Percentiles rank a stretch among this genome's conserved stretches.
These are phyloP conservation scores for Galbula dea DNA, from an alignment of 2,113 vertebrate species.

Conservation along the genomic window DNA sequence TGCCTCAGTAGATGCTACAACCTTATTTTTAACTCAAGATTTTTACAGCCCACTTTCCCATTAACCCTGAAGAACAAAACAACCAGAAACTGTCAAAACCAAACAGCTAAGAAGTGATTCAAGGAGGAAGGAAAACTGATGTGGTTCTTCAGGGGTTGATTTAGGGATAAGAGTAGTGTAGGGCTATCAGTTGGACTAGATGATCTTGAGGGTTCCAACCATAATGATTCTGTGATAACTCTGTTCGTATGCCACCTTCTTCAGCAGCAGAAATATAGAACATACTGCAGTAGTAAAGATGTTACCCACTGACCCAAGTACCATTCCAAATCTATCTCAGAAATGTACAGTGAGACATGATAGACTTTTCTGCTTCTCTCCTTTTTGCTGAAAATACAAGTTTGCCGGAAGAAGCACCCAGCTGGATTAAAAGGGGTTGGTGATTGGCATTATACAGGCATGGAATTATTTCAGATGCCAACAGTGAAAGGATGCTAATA, in stretches of 20 bases:
- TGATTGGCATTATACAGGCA: background rate
- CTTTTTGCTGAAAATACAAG: background rate
- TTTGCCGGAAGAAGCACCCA: background rate
- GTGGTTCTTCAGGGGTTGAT: too few relatives aligned
- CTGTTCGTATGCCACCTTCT: background rate
- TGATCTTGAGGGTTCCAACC: too few relatives aligned
- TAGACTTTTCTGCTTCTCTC: background rate
- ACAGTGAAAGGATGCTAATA: background rate
- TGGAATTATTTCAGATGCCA: background rate
- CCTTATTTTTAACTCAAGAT: background rate
- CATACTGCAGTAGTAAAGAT: background rate
- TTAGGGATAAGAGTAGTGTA: too few relatives aligned
- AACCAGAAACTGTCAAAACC: background rate
- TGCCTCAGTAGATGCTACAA: background rate
- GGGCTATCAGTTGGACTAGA: too few relatives aligned
- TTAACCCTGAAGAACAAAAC: background rate
- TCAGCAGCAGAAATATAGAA: background rate
- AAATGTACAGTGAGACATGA: background rate
- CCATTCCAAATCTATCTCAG: background rate
- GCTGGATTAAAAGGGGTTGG: background rate
- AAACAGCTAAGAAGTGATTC: background rate
- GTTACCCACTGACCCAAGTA: background rate
- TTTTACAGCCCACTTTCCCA: background rate
- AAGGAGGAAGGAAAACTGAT: background rate
- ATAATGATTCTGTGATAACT: background rate